Conservation (phyloP, 35 echinoderm and acorn worm genomes). For the Anneissia japonica region DNA sequence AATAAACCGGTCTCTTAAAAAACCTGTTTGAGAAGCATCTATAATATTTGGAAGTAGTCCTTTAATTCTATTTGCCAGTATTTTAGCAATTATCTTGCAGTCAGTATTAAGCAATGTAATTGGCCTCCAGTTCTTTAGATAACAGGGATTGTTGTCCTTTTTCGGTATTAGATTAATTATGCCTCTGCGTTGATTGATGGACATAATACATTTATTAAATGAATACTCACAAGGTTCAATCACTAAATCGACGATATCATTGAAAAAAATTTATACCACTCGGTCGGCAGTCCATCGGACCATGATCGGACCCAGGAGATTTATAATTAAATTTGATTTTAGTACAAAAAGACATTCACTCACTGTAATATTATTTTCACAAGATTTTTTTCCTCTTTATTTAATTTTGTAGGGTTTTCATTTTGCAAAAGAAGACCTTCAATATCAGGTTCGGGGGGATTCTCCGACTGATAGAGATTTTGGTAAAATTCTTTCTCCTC, state of each 20-base stretch:
- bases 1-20: background rate
- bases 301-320: background rate
- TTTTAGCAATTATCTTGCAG: background rate
- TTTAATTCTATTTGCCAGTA: background rate
- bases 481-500: background rate
- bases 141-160: background rate
- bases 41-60: background rate
- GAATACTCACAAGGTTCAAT: background rate
- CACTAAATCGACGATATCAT: background rate
- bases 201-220: background rate
- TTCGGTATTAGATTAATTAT: background rate
- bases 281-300: background rate
- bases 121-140: background rate
- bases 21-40: background rate
- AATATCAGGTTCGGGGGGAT: background rate
- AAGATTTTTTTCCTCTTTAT: background rate
- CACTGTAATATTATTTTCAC: background rate
- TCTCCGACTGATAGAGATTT: background rate
- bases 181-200: background rate
- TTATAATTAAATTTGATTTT: background rate
- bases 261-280: background rate
- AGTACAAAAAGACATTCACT: background rate
- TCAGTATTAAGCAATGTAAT: background rate
- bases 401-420: background rate
- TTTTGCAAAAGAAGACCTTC: background rate